A percentile compares a stretch with the other conserved stretches of the same genome.
phyloP scores from a whole-genome alignment of 2,797 vertebrate genomes.

The Oryzias sinensis region DNA sequence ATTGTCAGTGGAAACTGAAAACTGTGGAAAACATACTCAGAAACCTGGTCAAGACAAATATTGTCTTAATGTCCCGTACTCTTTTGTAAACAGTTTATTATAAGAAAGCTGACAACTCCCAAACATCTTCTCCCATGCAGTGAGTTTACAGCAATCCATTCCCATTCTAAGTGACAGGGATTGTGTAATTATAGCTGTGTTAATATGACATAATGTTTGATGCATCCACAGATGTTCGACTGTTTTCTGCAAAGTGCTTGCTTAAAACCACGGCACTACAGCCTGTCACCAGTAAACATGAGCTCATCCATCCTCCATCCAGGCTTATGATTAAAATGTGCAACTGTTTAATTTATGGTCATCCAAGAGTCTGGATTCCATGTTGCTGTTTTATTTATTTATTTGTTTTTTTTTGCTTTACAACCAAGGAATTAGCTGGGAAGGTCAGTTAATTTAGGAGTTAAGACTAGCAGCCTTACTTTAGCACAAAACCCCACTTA shows the following conservation, averaged over 20 bases:
- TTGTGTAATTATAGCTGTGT: constrained; percentile 64
- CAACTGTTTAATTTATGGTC: constrained; percentile 37
- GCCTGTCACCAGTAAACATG: constrained; percentile 58
- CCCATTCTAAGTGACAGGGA: constrained; percentile 50
- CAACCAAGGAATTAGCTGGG: constrained; percentile 26
- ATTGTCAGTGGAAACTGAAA: neutral
- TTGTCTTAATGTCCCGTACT: neutral
- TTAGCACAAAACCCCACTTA: neutral
- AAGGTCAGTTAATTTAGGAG: constrained; percentile 25
- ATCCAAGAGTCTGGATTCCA: constrained; percentile 22
- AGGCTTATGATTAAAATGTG: constrained; percentile 45
- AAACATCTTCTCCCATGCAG: constrained; percentile 23
- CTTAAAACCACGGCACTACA: constrained; percentile 57
- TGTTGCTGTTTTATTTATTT: neutral
- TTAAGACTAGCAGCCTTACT: constrained; percentile 1
- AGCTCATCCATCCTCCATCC: constrained; percentile 61
- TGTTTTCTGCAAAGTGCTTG: constrained; percentile 48
- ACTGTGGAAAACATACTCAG: neutral
- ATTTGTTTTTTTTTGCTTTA: constrained; percentile 13
- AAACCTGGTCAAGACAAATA: neutral
- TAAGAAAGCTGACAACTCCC: constrained; percentile 22
- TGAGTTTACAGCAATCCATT: constrained; percentile 20
- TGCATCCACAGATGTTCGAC: constrained; percentile 61
- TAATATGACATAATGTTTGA: constrained; percentile 67
- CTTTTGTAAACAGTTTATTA: constrained; percentile 18